phyloP scores from a whole-genome alignment of 2,888 invertebrate genomes.

The Stegana nigrithorax region DNA sequence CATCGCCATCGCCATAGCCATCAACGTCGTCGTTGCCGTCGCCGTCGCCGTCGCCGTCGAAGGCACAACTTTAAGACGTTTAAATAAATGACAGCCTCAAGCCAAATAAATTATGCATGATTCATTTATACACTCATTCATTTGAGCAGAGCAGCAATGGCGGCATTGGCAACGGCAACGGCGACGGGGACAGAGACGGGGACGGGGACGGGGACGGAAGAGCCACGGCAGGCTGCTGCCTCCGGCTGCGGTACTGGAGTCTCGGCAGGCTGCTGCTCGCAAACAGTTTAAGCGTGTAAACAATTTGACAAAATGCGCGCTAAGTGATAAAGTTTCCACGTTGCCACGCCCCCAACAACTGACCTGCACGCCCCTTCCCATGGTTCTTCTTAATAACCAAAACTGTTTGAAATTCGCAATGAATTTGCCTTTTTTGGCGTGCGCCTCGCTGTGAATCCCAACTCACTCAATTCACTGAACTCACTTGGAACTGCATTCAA shows the following conservation, averaged over 20 bases:
- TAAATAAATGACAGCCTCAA: constrained; percentile 36
- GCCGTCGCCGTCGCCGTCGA: no score
- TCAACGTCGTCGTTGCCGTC: no score
- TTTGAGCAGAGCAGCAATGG: not conserved
- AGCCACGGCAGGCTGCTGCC: not conserved
- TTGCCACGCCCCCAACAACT: not conserved
- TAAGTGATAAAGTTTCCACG: constrained; percentile 11
- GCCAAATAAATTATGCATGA: constrained; percentile 51
- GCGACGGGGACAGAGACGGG: no score
- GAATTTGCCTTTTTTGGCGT: constrained; percentile 9
- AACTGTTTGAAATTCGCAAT: constrained; percentile 53
- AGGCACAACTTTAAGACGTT: constrained; percentile 11
- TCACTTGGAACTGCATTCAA: constrained; percentile 53
- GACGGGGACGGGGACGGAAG: no score
- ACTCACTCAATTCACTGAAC: constrained; percentile 52
- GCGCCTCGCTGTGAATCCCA: constrained; percentile 48
- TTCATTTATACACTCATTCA: constrained; percentile 20
- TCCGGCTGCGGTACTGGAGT: not conserved
- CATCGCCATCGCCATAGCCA: no score
- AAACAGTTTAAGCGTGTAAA: constrained; percentile 11
- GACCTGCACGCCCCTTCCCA: not conserved
- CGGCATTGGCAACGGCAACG: no score
- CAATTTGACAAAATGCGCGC: constrained; percentile 11
- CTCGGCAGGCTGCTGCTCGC: not conserved
- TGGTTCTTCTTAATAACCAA: constrained; percentile 42